Percentiles rank a stretch among this genome's conserved stretches.
Conservation (phyloP, 2,113 vertebrate genomes). For the Diphyllodes magnificus region DNA sequence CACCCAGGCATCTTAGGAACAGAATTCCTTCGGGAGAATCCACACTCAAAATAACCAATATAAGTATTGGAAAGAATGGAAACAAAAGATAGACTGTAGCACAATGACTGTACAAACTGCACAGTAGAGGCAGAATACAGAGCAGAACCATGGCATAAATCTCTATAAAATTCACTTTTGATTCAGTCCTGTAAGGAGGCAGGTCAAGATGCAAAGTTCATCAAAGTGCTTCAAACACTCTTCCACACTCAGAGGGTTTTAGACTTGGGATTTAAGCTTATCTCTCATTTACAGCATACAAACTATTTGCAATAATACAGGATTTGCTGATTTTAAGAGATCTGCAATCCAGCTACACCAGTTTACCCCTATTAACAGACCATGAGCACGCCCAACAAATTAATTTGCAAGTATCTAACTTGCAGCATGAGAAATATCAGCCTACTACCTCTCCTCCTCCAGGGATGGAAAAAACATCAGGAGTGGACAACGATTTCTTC, state of each 20-base stretch:
- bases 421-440: background rate
- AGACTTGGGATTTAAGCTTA: background rate
- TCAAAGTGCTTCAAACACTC: background rate
- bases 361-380: background rate
- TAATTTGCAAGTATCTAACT: background rate
- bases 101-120: background rate
- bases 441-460: conserved; percentile 61
- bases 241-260: background rate
- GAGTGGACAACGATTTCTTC: background rate
- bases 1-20: background rate
- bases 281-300: background rate
- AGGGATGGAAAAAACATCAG: conserved; percentile 29
- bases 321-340: background rate
- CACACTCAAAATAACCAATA: background rate
- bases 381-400: background rate
- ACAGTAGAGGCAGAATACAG: background rate
- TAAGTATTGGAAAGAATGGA: background rate
- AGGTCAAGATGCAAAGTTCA: background rate
- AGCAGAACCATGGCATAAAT: background rate
- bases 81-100: background rate
- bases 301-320: background rate
- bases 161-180: background rate
- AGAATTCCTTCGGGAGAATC: background rate
- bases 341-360: background rate
- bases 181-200: background rate